These are phyloP conservation scores for Lordiphosa stackelbergi DNA, from an alignment of 1,140 invertebrate species.

Conservation along the genomic window DNA sequence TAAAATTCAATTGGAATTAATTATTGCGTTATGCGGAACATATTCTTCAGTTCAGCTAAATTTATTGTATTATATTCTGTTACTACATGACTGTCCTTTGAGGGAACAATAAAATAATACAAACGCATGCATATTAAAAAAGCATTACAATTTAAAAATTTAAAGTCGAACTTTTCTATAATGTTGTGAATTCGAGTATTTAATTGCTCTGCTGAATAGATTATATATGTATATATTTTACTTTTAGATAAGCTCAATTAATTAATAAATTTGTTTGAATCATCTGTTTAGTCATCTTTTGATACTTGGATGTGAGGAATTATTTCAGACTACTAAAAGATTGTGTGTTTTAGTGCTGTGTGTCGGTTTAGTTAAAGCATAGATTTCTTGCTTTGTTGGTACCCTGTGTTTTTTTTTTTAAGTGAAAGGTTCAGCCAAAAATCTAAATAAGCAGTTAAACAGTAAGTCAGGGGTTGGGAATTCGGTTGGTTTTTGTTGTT, in stretches of 20 bases:
- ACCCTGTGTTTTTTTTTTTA: slow-evolving; percentile 12
- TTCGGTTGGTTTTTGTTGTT: slow-evolving; percentile 33
- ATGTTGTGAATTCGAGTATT: too few species aligned
- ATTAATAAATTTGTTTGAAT: slow-evolving; percentile 37
- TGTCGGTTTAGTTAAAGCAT: slow-evolving; percentile 1
- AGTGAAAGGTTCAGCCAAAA: slow-evolving; percentile 62
- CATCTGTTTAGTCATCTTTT: slow-evolving; percentile 60
- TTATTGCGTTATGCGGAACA: too few species aligned
- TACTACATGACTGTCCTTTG: too few species aligned
- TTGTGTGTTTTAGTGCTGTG: slow-evolving; percentile 8
- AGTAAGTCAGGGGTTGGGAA: slow-evolving; percentile 22
- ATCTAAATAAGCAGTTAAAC: slow-evolving; percentile 54
- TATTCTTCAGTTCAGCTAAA: too few species aligned
- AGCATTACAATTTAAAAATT: too few species aligned
- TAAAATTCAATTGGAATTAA: too few species aligned
- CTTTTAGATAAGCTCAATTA: slow-evolving; percentile 49
- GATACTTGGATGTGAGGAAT: slow-evolving; percentile 67
- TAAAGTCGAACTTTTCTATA: too few species aligned
- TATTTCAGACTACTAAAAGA: slow-evolving; percentile 7
- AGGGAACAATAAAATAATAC: too few species aligned
- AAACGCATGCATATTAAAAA: too few species aligned
- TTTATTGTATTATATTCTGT: too few species aligned
- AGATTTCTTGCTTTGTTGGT: slow-evolving; percentile 7
- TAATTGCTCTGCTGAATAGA: slow-evolving; percentile 34
- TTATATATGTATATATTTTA: slow-evolving; percentile 37